phyloP scores from a whole-genome alignment of 1,140 invertebrate genomes.

The Drosophila gunungcola region DNA sequence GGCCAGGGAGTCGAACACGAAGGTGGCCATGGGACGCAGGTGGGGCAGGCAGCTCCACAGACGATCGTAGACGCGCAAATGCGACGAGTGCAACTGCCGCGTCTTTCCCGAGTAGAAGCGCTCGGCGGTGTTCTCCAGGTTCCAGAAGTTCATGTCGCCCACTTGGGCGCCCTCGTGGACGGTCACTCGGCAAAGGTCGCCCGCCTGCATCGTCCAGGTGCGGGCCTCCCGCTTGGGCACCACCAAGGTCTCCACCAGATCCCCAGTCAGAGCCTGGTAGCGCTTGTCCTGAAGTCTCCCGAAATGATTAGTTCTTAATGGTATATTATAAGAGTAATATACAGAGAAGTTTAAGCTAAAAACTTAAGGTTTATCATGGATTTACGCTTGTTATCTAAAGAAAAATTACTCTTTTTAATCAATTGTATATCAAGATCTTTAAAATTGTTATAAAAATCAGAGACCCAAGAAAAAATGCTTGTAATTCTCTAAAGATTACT shows the following conservation, averaged over 20 bases:
- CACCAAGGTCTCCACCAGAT: slow-evolving; percentile 65
- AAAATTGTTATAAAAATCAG: not conserved
- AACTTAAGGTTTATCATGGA: no score
- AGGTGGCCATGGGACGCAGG: slow-evolving; percentile 85
- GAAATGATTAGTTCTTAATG: not conserved
- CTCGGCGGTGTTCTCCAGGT: slow-evolving; percentile 84
- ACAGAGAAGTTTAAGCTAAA: no score
- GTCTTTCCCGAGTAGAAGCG: slow-evolving; percentile 86
- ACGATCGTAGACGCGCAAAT: slow-evolving; percentile 84
- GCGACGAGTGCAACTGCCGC: slow-evolving; percentile 85
- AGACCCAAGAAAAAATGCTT: not conserved
- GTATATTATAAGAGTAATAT: no score
- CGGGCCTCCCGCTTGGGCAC: slow-evolving; percentile 83
- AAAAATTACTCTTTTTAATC: not conserved
- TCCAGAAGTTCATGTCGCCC: slow-evolving; percentile 86
- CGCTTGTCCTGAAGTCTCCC: slow-evolving; percentile 57
- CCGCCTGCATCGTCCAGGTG: slow-evolving; percentile 83
- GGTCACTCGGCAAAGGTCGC: slow-evolving; percentile 84
- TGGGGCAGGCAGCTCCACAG: slow-evolving; percentile 86
- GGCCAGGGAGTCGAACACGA: slow-evolving; percentile 85
- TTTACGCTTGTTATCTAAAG: not conserved
- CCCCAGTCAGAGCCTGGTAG: slow-evolving; percentile 70
- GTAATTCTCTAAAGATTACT: not conserved
- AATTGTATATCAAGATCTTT: not conserved
- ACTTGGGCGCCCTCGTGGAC: slow-evolving; percentile 85